Conservation (phyloP, 1,140 invertebrate species). For the Pseudoatta argentina region DNA sequence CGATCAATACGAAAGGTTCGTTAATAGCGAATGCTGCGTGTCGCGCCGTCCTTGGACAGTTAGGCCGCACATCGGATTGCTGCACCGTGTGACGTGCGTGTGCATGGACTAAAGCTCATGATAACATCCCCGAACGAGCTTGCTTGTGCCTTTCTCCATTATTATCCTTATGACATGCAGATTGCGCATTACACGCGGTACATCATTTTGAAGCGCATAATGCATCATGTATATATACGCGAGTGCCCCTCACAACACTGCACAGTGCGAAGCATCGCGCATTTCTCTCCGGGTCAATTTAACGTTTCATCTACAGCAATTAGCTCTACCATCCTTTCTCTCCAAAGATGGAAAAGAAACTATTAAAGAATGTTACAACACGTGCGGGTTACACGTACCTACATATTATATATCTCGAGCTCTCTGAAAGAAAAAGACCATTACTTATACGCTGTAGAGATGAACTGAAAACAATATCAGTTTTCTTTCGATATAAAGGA, state of each 20-base stretch:
- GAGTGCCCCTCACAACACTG: not conserved
- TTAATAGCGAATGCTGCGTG: conserved; percentile 57
- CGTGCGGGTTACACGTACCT: not conserved
- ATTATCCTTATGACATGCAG: conserved; percentile 66
- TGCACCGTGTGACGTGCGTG: not conserved
- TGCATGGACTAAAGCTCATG: conserved; percentile 32
- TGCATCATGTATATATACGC: conserved; percentile 12
- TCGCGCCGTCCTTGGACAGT: conserved; percentile 54
- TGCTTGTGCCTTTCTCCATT: conserved; percentile 55
- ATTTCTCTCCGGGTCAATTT: conserved; percentile 3
- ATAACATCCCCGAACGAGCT: conserved; percentile 53
- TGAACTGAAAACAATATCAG: not conserved
- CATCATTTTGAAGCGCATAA: conserved; percentile 57
- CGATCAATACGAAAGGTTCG: conserved; percentile 63
- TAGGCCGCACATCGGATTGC: conserved; percentile 30
- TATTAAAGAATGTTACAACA: conserved; percentile 8
- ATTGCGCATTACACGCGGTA: conserved; percentile 60
- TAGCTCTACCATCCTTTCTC: not conserved
- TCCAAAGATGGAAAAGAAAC: not conserved
- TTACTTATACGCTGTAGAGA: not conserved
- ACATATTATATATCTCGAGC: too few relatives aligned
- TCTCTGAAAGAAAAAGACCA: not conserved
- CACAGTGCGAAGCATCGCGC: not conserved
- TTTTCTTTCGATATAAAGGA: not conserved
- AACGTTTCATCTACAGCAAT: conserved; percentile 41